These are phyloP conservation scores for Platichthys stellatus DNA, from an alignment of 2,113 vertebrate species.

Conservation along the genomic window DNA sequence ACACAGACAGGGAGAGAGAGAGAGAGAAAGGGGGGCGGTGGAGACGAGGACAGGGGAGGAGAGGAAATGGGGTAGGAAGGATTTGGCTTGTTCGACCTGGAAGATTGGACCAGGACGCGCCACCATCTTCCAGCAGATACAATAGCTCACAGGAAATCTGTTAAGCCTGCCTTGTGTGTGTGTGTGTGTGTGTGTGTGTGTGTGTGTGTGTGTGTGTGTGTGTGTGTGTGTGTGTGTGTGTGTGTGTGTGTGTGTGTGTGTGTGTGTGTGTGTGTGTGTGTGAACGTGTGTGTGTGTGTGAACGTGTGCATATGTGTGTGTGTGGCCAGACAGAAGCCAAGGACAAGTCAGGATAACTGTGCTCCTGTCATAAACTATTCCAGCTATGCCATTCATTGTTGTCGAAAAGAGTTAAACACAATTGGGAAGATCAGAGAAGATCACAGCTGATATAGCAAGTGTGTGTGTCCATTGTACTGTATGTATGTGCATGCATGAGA, in stretches of 20 bases:
- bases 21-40: background rate
- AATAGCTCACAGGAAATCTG: conserved; percentile 81
- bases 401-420: conserved; percentile 75
- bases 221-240: no score
- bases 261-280: background rate
- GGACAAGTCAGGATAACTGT: conserved; percentile 71
- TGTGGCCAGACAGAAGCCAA: conserved; percentile 64
- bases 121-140: conserved; percentile 75
- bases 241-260: no score
- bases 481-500: background rate
- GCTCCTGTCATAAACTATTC: conserved; percentile 76
- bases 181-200: conserved; percentile 20
- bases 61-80: conserved; percentile 17
- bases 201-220: conserved; percentile 15
- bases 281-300: no score
- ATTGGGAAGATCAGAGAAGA: conserved; percentile 58
- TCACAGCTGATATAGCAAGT: conserved; percentile 51
- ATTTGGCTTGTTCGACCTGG: conserved; percentile 57
- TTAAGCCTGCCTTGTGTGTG: conserved; percentile 68
- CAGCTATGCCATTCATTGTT: conserved; percentile 80
- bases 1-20: conserved; percentile 9
- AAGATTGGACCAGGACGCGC: conserved; percentile 69
- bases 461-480: background rate
- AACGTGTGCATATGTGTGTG: no score
- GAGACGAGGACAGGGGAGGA: conserved; percentile 26